Percentiles rank a stretch among this genome's conserved stretches.
phyloP scores from a whole-genome alignment of 2,797 vertebrate species.

The Otus scops region DNA sequence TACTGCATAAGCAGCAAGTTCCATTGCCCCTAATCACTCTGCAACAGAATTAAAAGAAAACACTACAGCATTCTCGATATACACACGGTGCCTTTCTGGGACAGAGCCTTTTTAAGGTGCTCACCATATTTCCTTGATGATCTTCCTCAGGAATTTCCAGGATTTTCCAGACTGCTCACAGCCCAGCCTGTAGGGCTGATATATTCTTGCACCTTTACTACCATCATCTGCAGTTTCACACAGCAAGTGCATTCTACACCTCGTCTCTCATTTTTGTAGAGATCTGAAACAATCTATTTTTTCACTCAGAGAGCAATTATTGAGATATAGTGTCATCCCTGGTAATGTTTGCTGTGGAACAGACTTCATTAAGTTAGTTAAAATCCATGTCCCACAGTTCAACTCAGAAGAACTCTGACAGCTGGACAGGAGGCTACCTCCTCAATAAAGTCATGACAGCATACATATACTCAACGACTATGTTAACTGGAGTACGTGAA shows the following conservation, averaged over 20 bases:
- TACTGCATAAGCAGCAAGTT: neutral
- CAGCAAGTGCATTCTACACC: neutral
- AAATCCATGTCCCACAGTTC: neutral
- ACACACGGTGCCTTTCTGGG: accelerated
- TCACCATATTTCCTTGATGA: neutral
- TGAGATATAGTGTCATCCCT: neutral
- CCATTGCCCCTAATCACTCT: neutral
- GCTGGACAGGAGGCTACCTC: neutral
- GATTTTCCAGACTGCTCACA: neutral
- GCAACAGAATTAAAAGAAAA: neutral
- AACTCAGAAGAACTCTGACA: neutral
- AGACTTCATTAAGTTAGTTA: neutral
- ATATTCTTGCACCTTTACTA: neutral
- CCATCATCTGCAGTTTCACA: neutral
- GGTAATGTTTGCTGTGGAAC: neutral
- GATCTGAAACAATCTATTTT: neutral
- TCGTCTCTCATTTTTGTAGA: neutral
- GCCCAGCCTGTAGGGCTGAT: neutral
- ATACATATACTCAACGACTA: neutral
- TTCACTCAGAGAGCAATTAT: neutral
- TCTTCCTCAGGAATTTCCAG: neutral
- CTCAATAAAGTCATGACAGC: neutral
- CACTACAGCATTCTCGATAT: neutral
- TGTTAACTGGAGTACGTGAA: neutral
- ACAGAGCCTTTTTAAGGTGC: neutral